Base-by-base conservation (phyloP, 1,140 invertebrate genomes). In the Papilio dardanus region DNA sequence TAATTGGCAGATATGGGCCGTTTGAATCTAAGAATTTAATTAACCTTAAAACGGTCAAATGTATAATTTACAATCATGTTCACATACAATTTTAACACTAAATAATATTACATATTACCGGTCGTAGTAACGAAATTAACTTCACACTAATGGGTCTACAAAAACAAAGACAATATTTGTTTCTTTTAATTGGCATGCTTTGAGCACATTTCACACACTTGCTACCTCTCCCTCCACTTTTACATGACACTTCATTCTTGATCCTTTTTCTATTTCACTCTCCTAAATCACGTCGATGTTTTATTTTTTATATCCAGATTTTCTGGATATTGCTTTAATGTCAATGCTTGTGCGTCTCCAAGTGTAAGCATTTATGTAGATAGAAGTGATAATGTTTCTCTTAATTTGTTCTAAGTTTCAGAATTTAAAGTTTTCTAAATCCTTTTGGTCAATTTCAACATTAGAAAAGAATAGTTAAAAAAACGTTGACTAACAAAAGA, bases 81-180 rank as follows among this genome's bases (percentile, higher is more conserved):
- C 46, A 50, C 24, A 14, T 28, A 28, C 54, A 62, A 50, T 50
- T 62, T 62, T 4, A 62, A 62, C 40, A 77, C 75, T 75, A 66
- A 84, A n/a, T n/a, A n/a, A n/a, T n/a, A n/a, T n/a, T n/a, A n/a
- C n/a, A n/a, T n/a, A n/a, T n/a, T n/a, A n/a, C n/a, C 50, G 21
- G 19, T 62, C 2, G 24, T 58, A 28, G 10, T 19, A 14, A 24
- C 21, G 3, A 73, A 66, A 86, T 78, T 79, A 71, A 84, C 75
- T 80, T 79, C 76, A 86, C 86, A 83, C 85, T 86, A 82, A 80
- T 90, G 88, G 88, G 88, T 90, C 87, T 90, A 90, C 88, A 81
- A 77, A 37, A 42, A 76, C n/a, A 67, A 62, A 30, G 30, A 62
- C 31, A 58, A 69, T 42, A 33, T 77, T 62, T 75, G 46, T 73